Base-by-base conservation (phyloP, 1,140 invertebrate species). In the Neocloeon triangulifer region DNA sequence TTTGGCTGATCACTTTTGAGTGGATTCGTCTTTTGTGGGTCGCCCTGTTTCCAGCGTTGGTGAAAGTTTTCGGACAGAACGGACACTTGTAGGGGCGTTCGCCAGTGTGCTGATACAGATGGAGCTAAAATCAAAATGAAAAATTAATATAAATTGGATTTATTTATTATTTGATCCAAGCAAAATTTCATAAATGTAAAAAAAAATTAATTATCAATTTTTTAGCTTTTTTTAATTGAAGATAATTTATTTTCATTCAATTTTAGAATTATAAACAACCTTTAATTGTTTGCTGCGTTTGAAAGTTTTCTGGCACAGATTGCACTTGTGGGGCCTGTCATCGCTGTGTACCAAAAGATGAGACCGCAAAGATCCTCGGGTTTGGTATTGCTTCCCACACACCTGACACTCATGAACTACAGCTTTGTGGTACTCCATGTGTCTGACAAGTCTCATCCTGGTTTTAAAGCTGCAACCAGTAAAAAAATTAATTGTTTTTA, bases 71-170 rank as follows among this genome's bases (percentile, higher is more conserved):
- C 2, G 73, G 66, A 56, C 78, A 84, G 46, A 76, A 77, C 14
- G 69, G 66, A 57, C 80, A 84, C 46, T 72, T 66, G 52, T 80
- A 80, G 5, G 77, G 77, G 37, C 73, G 62, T 13, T 68, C 73
- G 25, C 77, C 78, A 13, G 74, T 81, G 46, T 85, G 77, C 43
- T 74, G 71, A 47, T 76, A 74, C 39, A 73, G 69, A 46, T 76
- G 73, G 49, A 76, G 74, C 61, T 69, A 47, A 12, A 49, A 45
- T 46, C 50, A 29, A 29, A 29, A 29, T 27, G 25, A 12, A 27
- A 13, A 27, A 5, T 12, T 27, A 7, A 5, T 13, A 23, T 23
- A 23, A 23, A 8, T 8, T 23, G 8, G 7, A 23, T 23, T 8
- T n/a, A 23, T 23, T 8, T 8, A 23, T 8, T 23, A 23, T 23